These are phyloP conservation scores for Cryptotermes secundus DNA, from an alignment of 1,140 invertebrate genomes.

Conservation along the genomic window DNA sequence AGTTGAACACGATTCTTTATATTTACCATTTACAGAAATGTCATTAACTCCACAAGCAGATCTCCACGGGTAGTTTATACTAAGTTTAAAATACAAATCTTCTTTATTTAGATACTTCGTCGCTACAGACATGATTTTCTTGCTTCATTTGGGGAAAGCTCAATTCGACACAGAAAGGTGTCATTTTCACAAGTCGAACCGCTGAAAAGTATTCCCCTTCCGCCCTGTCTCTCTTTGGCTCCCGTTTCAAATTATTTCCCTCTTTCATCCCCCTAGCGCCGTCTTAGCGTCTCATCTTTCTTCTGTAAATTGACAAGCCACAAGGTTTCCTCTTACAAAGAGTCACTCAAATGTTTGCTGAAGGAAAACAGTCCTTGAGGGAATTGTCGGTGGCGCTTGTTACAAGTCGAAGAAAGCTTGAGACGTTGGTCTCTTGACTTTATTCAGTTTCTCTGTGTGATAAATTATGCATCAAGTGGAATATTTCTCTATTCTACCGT, in stretches of 20 bases:
- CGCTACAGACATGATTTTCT: not conserved
- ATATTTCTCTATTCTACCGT: no score
- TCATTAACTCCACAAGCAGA: no score
- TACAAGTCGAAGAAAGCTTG: not conserved
- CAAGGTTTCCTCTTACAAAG: slow-evolving; percentile 9
- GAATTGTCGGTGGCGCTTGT: not conserved
- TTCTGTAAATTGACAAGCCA: slow-evolving; percentile 3
- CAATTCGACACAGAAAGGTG: not conserved
- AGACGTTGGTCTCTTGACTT: no score
- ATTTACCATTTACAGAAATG: no score
- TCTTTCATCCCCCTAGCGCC: not conserved
- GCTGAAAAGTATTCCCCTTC: not conserved
- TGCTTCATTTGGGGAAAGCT: not conserved
- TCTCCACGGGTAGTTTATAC: no score
- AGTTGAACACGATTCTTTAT: no score
- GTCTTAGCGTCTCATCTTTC: not conserved
- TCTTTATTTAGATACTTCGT: no score
- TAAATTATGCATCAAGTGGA: no score
- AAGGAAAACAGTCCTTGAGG: not conserved
- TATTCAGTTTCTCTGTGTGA: no score
- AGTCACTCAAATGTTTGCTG: slow-evolving; percentile 7
- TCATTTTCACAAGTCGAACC: not conserved
- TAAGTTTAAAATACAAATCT: no score
- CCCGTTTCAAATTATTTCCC: slow-evolving; percentile 10
- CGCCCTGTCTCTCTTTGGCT: not conserved